A percentile compares a stretch with the other conserved stretches of the same genome.
Evolutionary conservation across 2,888 invertebrate species (phyloP).

Genomic region (Gymnosoma rotundatum): DNA sequence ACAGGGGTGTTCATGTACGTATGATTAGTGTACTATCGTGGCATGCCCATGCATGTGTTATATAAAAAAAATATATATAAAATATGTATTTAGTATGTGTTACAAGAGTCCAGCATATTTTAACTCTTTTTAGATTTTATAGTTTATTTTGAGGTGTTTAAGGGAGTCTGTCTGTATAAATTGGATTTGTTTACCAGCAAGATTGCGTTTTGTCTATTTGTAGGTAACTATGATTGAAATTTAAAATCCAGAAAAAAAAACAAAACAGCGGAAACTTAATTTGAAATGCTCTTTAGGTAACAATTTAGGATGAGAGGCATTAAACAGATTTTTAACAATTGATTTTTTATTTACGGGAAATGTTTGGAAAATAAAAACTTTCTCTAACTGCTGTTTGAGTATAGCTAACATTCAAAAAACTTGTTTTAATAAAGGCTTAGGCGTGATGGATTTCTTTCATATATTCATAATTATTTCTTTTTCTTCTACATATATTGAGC

Average conservation of each 20-base stretch:
- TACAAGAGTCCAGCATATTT: neutral
- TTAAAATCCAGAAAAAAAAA: neutral
- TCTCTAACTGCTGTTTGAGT: too few relatives aligned
- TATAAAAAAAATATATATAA: neutral
- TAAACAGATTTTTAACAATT: neutral
- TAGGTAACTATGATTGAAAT: neutral
- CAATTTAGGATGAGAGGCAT: neutral
- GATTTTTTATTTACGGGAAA: neutral
- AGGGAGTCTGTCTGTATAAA: neutral
- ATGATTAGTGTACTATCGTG: too few relatives aligned
- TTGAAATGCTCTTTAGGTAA: neutral
- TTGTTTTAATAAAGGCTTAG: too few relatives aligned
- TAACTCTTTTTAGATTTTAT: neutral
- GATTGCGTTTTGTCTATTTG: constrained; percentile 5
- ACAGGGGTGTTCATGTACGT: too few relatives aligned
- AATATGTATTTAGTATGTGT: neutral
- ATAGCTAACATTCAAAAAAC: too few relatives aligned
- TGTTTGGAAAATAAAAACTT: too few relatives aligned
- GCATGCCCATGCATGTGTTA: too few relatives aligned
- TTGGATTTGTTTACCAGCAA: neutral
- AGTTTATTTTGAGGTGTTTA: neutral
- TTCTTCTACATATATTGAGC: too few relatives aligned
- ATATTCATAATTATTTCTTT: too few relatives aligned
- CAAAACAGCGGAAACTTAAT: neutral
- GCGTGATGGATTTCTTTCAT: too few relatives aligned